Evolutionary conservation across 2,113 vertebrate species (phyloP), one percentile per base, ranked within the genome.

Genomic region (Deroptyus accipitrinus): DNA sequence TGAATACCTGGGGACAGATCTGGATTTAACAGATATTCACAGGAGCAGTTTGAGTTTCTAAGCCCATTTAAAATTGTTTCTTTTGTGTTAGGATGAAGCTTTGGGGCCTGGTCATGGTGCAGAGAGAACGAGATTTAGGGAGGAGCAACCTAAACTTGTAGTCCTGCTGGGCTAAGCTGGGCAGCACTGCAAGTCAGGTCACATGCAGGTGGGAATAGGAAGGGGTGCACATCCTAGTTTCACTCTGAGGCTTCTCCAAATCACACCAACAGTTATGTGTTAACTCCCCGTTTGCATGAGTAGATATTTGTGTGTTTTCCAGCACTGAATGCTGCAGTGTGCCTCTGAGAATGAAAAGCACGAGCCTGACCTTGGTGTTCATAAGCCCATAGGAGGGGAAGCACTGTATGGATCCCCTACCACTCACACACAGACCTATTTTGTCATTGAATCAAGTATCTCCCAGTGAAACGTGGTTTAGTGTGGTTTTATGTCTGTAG

Each of bases 391-490:
- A 24, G 35, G 31, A 82, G 30, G n/a, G 35, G 44, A 86, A 80
- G 17, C 1, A 1, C 0, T 2, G 20, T n/a, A 16, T 17, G 22
- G 42, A 74, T 33, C 23, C 35, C 30, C 17, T 33, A 51, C 31
- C 24, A 6, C 16, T 61, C n/a, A 27, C 4, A 7, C n/a, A 41
- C 0, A 1, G 35, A 55, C 61, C 33, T 0, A 7, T 49, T 78
- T 80, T 88, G 17, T 37, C 13, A 7, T 5, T 48, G 20, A 46
- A 70, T 41, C 41, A 37, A 67, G 28, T 7, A 63, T 9, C 54
- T 80, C 49, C 27, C 48, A 55, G 35, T 18, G 27, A 81, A 88
- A 88, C 0, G 0, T 18, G 13, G 16, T 55, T 73, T 86, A 18
- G 27, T 17, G 17, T 24, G 67, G 5, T 24, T 81, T 64, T 75